Conservation (phyloP, 37 sponge, comb jelly and placozoan species). For the Aphrocallistes beatrix region DNA sequence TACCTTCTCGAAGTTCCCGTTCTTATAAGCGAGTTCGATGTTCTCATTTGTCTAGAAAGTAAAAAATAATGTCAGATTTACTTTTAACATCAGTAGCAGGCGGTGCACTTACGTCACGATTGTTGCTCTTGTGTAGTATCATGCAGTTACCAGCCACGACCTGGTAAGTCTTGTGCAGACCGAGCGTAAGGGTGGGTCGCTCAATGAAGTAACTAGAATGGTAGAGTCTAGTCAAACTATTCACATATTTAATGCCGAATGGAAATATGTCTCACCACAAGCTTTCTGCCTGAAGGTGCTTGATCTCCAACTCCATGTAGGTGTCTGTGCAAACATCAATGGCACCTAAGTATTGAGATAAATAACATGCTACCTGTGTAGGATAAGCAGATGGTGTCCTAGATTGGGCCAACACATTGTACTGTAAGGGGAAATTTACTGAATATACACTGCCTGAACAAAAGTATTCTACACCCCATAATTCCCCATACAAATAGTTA, state of each 20-base stretch:
- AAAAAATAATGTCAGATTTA: too few species aligned
- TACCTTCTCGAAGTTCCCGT: constrained; percentile 65
- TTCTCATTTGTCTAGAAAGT: constrained; percentile 55
- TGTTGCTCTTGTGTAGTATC: not conserved
- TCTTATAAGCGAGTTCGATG: constrained; percentile 62
- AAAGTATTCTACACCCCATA: too few species aligned
- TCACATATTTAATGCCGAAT: not conserved
- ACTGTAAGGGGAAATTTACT: too few species aligned
- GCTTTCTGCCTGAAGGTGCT: not conserved
- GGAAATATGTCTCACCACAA: not conserved
- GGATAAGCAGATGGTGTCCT: too few species aligned
- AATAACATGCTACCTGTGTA: too few species aligned
- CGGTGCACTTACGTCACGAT: not conserved
- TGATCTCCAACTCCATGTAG: not conserved
- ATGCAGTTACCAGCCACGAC: not conserved
- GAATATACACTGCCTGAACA: too few species aligned
- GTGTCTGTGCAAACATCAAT: not conserved
- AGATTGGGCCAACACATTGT: too few species aligned
- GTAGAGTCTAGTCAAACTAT: not conserved
- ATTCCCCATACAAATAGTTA: too few species aligned
- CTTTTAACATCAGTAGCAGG: not conserved
- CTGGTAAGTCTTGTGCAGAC: not conserved
- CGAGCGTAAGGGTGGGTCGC: not conserved
- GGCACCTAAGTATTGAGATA: not conserved
- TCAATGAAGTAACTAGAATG: not conserved